Evolutionary conservation across 1,140 invertebrate species (phyloP).

Genomic region (Heterodera schachtii): DNA sequence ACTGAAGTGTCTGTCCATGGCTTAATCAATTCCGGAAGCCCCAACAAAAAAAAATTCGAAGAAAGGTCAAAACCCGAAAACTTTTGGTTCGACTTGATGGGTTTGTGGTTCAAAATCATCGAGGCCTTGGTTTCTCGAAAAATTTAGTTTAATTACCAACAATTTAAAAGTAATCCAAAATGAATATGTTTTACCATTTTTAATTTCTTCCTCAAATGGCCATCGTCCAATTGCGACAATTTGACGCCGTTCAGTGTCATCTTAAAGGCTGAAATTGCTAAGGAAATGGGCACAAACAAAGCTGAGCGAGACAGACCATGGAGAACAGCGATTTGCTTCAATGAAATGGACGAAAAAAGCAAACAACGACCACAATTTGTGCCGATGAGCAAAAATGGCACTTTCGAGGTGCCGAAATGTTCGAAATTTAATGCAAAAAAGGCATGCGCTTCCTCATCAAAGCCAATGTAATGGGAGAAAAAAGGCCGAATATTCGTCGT

Average conservation of each 20-base stretch:
- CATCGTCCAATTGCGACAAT: conserved; percentile 30
- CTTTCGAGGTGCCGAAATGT: neutral
- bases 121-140: neutral
- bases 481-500: neutral
- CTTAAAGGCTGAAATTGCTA: conserved; percentile 21
- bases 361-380: conserved; percentile 26
- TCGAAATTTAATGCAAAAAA: neutral
- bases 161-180: too few species aligned
- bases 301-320: neutral
- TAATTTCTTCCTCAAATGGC: conserved; percentile 6
- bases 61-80: too few species aligned
- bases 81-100: too few species aligned
- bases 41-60: too few species aligned
- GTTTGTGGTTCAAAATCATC: too few species aligned
- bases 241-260: conserved; percentile 16
- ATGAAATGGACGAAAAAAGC: neutral
- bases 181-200: conserved; percentile 14
- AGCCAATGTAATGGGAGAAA: conserved; percentile 10
- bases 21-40: too few species aligned
- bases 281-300: neutral
- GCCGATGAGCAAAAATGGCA: conserved; percentile 17
- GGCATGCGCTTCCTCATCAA: neutral
- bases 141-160: neutral
- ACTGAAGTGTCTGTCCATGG: too few species aligned
- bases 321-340: conserved; percentile 5